Base-by-base conservation (phyloP, 2,888 invertebrate species). In the Spodoptera picta region DNA sequence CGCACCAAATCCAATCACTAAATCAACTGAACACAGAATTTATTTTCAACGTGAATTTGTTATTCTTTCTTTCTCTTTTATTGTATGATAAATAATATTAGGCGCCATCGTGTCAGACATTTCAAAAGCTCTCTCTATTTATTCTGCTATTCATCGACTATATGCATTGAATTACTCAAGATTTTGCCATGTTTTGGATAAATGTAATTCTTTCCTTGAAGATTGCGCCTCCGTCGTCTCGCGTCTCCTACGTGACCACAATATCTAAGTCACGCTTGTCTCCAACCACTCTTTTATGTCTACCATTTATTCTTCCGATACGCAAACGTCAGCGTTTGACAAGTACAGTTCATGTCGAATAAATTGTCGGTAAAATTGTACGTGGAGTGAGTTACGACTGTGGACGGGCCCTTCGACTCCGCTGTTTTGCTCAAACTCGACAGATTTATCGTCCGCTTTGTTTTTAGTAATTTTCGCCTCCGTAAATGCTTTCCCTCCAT, bases 151-250 rank as follows among this genome's bases (percentile, higher is more conserved):
- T 89, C 85, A 85, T 84, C 87, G 85, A 80, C 77, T 82, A 82
- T 84, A 88, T 90, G 88, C 91, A 92, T 93, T 92, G 90, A 91
- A 92, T 92, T 91, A 92, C 90, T 84, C 75, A 87, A 90, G 91
- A 92, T 93, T 93, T 90, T 86, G 83, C 85, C 87, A 86, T 91
- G 87, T 88, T 90, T 88, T 90, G 87, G 87, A 91, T 92, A 92
- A 92, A 94, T 91, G 92, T 93, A 92, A 93, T 93, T 93, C 92
- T 92, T 92, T 90, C 85, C 79, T 83, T 84, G 88, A 88, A 92
- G 93, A 94, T 94, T 93, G 92, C 88, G 92, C 90, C 91, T 89
- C 88, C 83, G 80, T 75, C 82, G 85, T 86, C 85, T 87, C 87
- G 89, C 85, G 85, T 82, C 83, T 81, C 67, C 73, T 82, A 94